Percentiles rank a stretch among this genome's conserved stretches.
Conservation (phyloP, 2,888 invertebrate species). For the Drosophila gaucha region DNA sequence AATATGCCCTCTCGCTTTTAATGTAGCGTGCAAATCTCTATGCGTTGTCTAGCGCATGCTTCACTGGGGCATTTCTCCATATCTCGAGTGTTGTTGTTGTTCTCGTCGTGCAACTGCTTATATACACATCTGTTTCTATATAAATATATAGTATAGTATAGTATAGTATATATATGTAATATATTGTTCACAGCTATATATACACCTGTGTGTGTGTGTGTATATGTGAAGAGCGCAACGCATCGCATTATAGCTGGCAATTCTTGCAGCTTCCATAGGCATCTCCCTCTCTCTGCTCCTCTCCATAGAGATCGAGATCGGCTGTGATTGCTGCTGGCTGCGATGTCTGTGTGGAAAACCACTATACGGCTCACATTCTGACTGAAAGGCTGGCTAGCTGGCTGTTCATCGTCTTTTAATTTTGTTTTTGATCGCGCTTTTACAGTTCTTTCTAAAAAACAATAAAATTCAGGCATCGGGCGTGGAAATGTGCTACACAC, state of each 20-base stretch:
- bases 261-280: constrained; percentile 54
- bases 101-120: constrained; percentile 54
- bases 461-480: constrained; percentile 73
- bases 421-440: constrained; percentile 75
- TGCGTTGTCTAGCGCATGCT: constrained; percentile 59
- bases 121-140: constrained; percentile 14
- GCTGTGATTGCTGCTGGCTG: constrained; percentile 35
- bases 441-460: constrained; percentile 82
- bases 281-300: constrained; percentile 19
- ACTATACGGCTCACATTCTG: constrained; percentile 75
- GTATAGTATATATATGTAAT: constrained; percentile 16
- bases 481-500: constrained; percentile 73
- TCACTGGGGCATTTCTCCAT: constrained; percentile 72
- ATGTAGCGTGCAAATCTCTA: constrained; percentile 33
- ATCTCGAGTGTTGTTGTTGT: constrained; percentile 31
- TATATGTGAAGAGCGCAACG: constrained; percentile 61
- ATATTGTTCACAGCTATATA: constrained; percentile 14
- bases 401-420: constrained; percentile 54
- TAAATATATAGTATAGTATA: constrained; percentile 17
- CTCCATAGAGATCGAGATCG: constrained; percentile 7
- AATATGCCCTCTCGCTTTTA: constrained; percentile 11
- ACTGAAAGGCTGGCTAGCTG: constrained; percentile 6
- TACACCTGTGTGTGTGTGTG: constrained; percentile 15
- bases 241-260: constrained; percentile 76
- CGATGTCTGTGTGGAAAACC: constrained; percentile 67